phyloP scores from a whole-genome alignment of 2,888 invertebrate species.

The Congeria kusceri region DNA sequence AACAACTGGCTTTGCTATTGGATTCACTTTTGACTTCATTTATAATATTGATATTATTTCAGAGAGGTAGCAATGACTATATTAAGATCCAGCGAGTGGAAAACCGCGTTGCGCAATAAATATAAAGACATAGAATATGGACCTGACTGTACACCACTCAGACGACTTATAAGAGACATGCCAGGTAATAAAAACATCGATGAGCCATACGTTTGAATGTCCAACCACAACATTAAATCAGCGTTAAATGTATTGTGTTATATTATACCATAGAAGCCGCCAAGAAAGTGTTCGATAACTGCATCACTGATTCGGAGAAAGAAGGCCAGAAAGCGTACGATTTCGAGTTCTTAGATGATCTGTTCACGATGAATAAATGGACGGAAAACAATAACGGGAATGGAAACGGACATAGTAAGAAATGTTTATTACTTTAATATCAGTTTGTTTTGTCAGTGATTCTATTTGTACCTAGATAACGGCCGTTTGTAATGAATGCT shows the following conservation, averaged over 20 bases:
- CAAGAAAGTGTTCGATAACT: constrained; percentile 82
- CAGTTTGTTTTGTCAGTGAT: too few species aligned
- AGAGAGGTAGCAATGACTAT: constrained; percentile 86
- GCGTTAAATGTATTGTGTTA: too few species aligned
- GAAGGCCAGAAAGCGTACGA: constrained; percentile 80
- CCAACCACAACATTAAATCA: too few species aligned
- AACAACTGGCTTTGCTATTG: neutral
- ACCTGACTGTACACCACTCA: constrained; percentile 85
- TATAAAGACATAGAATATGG: constrained; percentile 75
- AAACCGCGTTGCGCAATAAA: constrained; percentile 85
- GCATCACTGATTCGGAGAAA: constrained; percentile 75
- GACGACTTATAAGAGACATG: constrained; percentile 86
- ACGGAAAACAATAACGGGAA: constrained; percentile 35
- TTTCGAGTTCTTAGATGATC: constrained; percentile 87
- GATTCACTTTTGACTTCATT: too few species aligned
- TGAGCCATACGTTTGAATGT: too few species aligned
- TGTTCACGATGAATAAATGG: constrained; percentile 83
- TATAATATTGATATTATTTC: too few species aligned
- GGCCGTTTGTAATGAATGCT: too few species aligned
- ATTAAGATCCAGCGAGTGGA: constrained; percentile 85
- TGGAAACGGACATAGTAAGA: neutral
- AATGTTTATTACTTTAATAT: too few species aligned
- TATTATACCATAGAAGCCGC: constrained; percentile 80
- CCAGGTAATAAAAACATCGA: constrained; percentile 82
- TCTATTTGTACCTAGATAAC: too few species aligned